phyloP scores from a whole-genome alignment of 2,797 vertebrate species.

The Rachycentron canadum region DNA sequence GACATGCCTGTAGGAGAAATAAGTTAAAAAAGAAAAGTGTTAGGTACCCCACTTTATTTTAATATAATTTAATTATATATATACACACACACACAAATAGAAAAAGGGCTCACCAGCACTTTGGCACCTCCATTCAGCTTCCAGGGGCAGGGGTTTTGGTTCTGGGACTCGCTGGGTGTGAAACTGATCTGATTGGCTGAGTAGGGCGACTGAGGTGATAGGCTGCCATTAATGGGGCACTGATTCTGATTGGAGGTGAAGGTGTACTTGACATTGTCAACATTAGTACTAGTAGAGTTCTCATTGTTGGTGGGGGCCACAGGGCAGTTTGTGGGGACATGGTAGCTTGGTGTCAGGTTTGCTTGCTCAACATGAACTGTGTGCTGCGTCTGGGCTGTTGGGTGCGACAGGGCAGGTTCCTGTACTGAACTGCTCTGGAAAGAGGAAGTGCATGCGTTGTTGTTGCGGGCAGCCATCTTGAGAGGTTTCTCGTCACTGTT shows the following conservation, averaged over 20 bases:
- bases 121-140: constrained; percentile 84
- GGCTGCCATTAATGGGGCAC: constrained; percentile 68
- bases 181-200: constrained; percentile 72
- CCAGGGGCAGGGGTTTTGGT: constrained; percentile 83
- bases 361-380: constrained; percentile 65
- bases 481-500: constrained; percentile 77
- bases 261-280: constrained; percentile 77
- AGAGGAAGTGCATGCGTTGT: constrained; percentile 60
- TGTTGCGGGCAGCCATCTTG: constrained; percentile 73
- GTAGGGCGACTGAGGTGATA: constrained; percentile 63
- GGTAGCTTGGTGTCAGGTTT: constrained; percentile 64
- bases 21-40: constrained; percentile 19
- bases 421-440: constrained; percentile 63
- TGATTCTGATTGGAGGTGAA: constrained; percentile 77
- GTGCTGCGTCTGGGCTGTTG: constrained; percentile 54
- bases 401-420: constrained; percentile 56
- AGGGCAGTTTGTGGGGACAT: constrained; percentile 62
- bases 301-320: constrained; percentile 56
- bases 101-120: constrained; percentile 82
- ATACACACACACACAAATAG: neutral
- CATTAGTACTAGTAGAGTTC: constrained; percentile 48
- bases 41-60: constrained; percentile 23
- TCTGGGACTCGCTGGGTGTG: constrained; percentile 61
- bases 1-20: constrained; percentile 81
- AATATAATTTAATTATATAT: neutral